These are phyloP conservation scores for Schizaphis graminum DNA, from an alignment of 2,888 invertebrate genomes.

Conservation along the genomic window DNA sequence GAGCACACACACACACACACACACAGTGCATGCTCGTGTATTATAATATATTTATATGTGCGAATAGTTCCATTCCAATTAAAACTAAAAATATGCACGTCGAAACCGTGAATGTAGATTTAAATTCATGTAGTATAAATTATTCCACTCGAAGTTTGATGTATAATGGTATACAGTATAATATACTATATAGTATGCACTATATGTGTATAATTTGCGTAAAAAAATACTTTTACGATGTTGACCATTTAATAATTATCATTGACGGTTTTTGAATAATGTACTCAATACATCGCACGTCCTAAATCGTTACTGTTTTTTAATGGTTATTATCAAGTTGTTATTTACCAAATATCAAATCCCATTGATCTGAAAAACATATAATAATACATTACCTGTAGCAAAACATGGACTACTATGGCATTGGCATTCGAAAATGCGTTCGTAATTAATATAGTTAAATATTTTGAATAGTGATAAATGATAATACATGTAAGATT, in stretches of 20 bases:
- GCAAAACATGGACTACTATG: background rate
- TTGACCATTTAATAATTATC: background rate
- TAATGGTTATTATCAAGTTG: background rate
- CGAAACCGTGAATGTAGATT: background rate
- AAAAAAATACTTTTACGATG: background rate
- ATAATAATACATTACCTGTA: background rate
- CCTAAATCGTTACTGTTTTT: background rate
- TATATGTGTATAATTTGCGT: background rate
- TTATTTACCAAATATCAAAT: background rate
- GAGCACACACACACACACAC: background rate
- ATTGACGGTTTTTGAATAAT: background rate
- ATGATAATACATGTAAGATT: background rate
- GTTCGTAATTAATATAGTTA: background rate
- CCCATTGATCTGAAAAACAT: background rate
- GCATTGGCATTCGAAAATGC: background rate
- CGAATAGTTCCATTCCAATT: constrained; percentile 6
- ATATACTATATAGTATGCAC: background rate
- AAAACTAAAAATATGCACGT: background rate
- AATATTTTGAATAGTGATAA: background rate
- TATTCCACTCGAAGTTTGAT: background rate
- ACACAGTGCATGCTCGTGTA: background rate
- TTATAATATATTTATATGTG: background rate
- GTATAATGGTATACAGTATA: background rate
- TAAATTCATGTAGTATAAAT: background rate
- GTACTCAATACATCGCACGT: background rate